Percentiles rank a stretch among this genome's conserved stretches.
Evolutionary conservation across 2,888 invertebrate species (phyloP).

Genomic region (Hecatera dysodea): DNA sequence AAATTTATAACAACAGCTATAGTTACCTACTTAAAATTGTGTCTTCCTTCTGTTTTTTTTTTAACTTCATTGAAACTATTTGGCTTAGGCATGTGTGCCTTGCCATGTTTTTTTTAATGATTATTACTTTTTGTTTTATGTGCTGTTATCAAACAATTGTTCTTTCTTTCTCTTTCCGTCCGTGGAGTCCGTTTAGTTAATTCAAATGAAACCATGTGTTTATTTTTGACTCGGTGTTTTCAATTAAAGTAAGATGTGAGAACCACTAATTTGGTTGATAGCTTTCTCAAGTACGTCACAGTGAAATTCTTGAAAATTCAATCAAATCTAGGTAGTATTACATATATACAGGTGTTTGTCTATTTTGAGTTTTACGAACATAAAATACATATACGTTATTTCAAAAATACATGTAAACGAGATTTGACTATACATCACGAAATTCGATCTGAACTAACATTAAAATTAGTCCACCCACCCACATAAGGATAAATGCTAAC

Average conservation of each 20-base stretch:
- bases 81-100: too few relatives aligned
- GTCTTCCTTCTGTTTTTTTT: too few relatives aligned
- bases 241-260: background rate
- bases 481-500: constrained; percentile 12
- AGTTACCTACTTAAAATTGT: too few relatives aligned
- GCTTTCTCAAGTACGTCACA: background rate
- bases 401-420: background rate
- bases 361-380: background rate
- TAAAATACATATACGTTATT: background rate
- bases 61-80: too few relatives aligned
- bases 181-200: background rate
- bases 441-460: constrained; percentile 3
- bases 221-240: too few relatives aligned
- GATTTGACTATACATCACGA: constrained; percentile 4
- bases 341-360: background rate
- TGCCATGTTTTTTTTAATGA: too few relatives aligned
- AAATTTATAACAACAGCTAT: background rate
- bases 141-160: too few relatives aligned
- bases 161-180: background rate
- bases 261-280: constrained; percentile 6
- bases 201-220: background rate
- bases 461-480: background rate
- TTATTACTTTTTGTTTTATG: too few relatives aligned
- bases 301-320: constrained; percentile 2
- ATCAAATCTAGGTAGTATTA: background rate